Base-by-base conservation (phyloP, 2,888 invertebrate species). In the Diaphora mendica region DNA sequence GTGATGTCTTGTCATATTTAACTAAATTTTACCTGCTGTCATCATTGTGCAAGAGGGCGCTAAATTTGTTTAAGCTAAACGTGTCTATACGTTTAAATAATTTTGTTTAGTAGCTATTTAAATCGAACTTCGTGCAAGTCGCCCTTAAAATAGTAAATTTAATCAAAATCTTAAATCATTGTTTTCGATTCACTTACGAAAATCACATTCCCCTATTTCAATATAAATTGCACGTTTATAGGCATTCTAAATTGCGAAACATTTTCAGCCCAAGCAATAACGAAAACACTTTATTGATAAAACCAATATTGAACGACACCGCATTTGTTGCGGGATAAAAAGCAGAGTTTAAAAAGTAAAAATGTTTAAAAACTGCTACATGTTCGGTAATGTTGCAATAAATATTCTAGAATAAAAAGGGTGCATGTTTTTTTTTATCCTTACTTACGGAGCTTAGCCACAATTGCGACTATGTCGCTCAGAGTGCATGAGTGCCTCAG, bases 261-360 rank as follows among this genome's bases (percentile, higher is more conserved):
- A 59, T 70, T 73, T 73, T 72, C 73, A 79, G 62, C 44, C 55
- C 72, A 33, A 33, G 20, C 39, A 73, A 65, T 78, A 73, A 74
- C 73, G 68, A 35, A 73, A 71, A 62, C 65, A 74, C 59, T 77
- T 74, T 51, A 75, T 74, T 68, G 71, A 71, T 71, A 74, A 76
- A 77, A 71, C 44, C 64, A 74, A 64, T 70, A 70, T 51, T 51
- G 33, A 75, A 70, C 48, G 71, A 62, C 73, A 64, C 59, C 59
- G 66, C 64, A 76, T 71, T 68, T 39, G 33, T 71, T 67, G 33
- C n/a, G 17, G 51, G 26, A 77, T 74, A 69, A 80, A 72, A 64
- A 33, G 65, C 39, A 17, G 71, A 62, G 35, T 67, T 70, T 64
- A 35, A 70, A 71, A 51, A 26, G 3, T 55, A 73, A 75, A 70